A percentile compares a stretch with the other conserved stretches of the same genome.
phyloP scores from a whole-genome alignment of 2,113 vertebrate genomes.

The Nyctibius bracteatus region DNA sequence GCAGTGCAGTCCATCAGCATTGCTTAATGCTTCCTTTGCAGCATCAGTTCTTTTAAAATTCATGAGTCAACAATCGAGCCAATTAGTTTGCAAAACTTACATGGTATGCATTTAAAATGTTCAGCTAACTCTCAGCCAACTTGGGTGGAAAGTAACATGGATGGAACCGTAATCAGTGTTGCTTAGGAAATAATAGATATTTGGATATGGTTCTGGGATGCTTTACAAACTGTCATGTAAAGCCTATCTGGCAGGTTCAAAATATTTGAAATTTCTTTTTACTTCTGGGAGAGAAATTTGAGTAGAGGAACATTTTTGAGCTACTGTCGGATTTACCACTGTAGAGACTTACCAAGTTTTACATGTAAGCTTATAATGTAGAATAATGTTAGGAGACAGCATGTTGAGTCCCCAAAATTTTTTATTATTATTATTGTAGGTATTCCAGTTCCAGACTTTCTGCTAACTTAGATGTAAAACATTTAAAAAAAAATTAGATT shows the following conservation, averaged over 20 bases:
- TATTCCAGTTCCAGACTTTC: not conserved
- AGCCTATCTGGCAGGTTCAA: not conserved
- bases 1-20: not conserved
- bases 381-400: not conserved
- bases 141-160: not conserved
- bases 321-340: not conserved
- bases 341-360: not conserved
- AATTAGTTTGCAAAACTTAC: not conserved
- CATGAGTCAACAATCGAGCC: not conserved
- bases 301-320: not conserved
- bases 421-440: not conserved
- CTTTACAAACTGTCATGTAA: not conserved
- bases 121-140: not conserved
- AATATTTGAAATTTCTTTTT: not conserved
- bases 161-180: not conserved
- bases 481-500: not conserved
- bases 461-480: not conserved
- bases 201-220: not conserved
- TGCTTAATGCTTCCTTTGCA: not conserved
- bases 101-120: not conserved
- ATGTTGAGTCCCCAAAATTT: not conserved
- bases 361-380: not conserved
- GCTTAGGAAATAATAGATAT: not conserved
- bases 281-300: not conserved
- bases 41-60: not conserved